Conservation (phyloP, 2,888 invertebrate species). For the Latheticus oryzae region DNA sequence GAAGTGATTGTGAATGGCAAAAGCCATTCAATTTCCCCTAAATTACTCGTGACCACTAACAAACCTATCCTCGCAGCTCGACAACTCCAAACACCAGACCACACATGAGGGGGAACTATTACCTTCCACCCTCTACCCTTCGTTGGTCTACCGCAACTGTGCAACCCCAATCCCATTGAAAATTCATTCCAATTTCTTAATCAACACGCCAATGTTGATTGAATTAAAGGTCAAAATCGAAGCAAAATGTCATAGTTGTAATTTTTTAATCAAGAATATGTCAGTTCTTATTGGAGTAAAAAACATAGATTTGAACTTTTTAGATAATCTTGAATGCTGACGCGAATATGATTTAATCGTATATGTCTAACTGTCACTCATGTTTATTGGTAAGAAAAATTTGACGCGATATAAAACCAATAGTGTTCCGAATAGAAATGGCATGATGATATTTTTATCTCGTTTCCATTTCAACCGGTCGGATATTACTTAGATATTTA, state of each 20-base stretch:
- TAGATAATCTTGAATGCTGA: slow-evolving; percentile 32
- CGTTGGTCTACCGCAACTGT: slow-evolving; percentile 38
- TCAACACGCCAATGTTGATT: slow-evolving; percentile 44
- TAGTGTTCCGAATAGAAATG: slow-evolving; percentile 55
- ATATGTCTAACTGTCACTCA: slow-evolving; percentile 56
- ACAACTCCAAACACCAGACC: slow-evolving; percentile 41
- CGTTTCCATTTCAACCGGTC: slow-evolving; percentile 58
- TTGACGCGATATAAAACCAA: slow-evolving; percentile 56
- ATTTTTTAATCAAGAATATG: slow-evolving; percentile 2
- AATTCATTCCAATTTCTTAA: slow-evolving; percentile 50
- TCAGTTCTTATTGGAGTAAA: neutral
- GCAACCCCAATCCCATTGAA: slow-evolving; percentile 46
- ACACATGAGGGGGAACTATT: slow-evolving; percentile 40
- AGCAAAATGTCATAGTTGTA: slow-evolving; percentile 19
- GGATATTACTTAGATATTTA: slow-evolving; percentile 62
- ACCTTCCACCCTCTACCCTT: slow-evolving; percentile 40
- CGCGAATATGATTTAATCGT: slow-evolving; percentile 48
- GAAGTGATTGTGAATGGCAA: slow-evolving; percentile 44
- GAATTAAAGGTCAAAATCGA: slow-evolving; percentile 37
- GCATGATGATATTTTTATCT: slow-evolving; percentile 57
- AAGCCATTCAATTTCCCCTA: slow-evolving; percentile 48
- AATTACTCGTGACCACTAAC: slow-evolving; percentile 52
- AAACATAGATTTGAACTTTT: slow-evolving; percentile 14
- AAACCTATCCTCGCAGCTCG: slow-evolving; percentile 48
- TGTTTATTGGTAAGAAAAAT: slow-evolving; percentile 59